Evolutionary conservation across 2,888 invertebrate species (phyloP).

Genomic region (Trichopria drosophilae): DNA sequence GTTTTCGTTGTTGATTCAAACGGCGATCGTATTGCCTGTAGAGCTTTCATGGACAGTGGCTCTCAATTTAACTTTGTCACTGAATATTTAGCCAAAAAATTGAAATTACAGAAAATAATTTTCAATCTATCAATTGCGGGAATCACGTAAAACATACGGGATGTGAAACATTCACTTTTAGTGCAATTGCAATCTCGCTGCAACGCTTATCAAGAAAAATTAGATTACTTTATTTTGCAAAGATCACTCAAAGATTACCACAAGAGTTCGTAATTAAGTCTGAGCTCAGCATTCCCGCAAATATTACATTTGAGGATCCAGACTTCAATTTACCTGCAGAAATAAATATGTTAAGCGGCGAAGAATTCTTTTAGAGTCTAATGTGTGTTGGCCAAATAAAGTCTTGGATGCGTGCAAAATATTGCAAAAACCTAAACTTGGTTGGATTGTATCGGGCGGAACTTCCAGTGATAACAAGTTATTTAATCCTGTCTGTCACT

Average conservation of each 20-base stretch:
- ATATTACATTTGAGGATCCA: slow-evolving; percentile 1
- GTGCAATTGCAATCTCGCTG: background rate
- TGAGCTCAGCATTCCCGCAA: background rate
- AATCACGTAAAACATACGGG: too few species aligned
- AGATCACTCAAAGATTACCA: background rate
- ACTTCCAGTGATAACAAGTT: too few species aligned
- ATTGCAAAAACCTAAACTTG: slow-evolving; percentile 16
- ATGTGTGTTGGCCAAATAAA: slow-evolving; percentile 13
- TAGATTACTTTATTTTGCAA: background rate
- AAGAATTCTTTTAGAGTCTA: slow-evolving; percentile 13
- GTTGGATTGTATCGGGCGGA: slow-evolving; percentile 19
- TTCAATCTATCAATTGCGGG: background rate
- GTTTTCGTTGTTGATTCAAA: slow-evolving; percentile 5
- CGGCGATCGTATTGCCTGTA: slow-evolving; percentile 10
- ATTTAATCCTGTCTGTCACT: too few species aligned
- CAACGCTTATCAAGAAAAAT: background rate
- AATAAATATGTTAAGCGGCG: slow-evolving; percentile 7
- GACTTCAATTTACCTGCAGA: too few species aligned
- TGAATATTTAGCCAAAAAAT: background rate
- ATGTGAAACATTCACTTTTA: background rate
- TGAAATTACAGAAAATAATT: slow-evolving; percentile 4
- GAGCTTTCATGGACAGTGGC: slow-evolving; percentile 13
- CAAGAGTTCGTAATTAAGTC: background rate
- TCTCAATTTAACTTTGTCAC: slow-evolving; percentile 21
- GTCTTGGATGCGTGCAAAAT: background rate